Conservation (phyloP, 2,797 vertebrate species). For the Amniataba percoides region DNA sequence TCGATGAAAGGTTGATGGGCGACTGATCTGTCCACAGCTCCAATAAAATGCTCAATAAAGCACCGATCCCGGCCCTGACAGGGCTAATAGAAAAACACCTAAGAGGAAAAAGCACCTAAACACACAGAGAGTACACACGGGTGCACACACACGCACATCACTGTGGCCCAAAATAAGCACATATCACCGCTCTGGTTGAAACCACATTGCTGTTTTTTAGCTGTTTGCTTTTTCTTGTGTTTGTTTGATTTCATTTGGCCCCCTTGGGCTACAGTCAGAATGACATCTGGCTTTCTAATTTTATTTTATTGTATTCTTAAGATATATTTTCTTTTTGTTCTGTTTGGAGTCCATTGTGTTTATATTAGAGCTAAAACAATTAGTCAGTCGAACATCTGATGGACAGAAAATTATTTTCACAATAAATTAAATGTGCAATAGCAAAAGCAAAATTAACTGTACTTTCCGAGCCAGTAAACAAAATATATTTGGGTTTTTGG, state of each 20-base stretch:
- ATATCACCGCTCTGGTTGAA: slow-evolving; percentile 46
- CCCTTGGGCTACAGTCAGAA: not conserved
- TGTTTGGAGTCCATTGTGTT: not conserved
- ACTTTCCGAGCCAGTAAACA: no score
- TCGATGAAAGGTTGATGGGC: slow-evolving; percentile 82
- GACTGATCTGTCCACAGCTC: slow-evolving; percentile 68
- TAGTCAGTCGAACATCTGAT: not conserved
- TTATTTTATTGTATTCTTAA: not conserved
- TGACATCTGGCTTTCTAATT: slow-evolving; percentile 19
- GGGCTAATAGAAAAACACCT: slow-evolving; percentile 74
- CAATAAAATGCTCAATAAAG: slow-evolving; percentile 82
- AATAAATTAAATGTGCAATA: no score
- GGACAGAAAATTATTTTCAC: not conserved
- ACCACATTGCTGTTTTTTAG: slow-evolving; percentile 43
- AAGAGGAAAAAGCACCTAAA: slow-evolving; percentile 54
- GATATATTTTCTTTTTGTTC: not conserved
- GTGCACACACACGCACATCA: slow-evolving; percentile 31
- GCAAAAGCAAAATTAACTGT: no score
- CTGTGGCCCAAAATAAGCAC: slow-evolving; percentile 57
- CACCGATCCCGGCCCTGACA: slow-evolving; percentile 56
- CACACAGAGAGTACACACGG: slow-evolving; percentile 35
- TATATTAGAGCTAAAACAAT: not conserved
- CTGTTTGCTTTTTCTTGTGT: slow-evolving; percentile 43
- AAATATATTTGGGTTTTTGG: not conserved
- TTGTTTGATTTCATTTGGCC: slow-evolving; percentile 23